Base-by-base conservation (phyloP, 1,140 invertebrate genomes). In the Psilanteris sp. region DNA sequence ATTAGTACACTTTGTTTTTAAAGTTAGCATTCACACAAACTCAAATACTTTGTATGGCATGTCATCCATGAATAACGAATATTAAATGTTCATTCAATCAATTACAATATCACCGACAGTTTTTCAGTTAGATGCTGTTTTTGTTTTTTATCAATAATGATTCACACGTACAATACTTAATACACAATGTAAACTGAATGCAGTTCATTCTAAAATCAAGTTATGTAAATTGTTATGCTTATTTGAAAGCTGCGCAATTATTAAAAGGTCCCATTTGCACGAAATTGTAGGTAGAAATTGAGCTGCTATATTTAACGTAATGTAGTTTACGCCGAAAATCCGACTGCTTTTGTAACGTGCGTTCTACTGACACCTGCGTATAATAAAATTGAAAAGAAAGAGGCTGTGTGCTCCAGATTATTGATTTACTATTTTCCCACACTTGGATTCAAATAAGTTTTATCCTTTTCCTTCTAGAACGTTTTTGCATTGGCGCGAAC, bases 401-500 rank as follows among this genome's bases (percentile, higher is more conserved):
- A 64, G 43, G 52, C 62, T 70, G 64, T 16, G 22, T 64, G 50
- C 59, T 64, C 64, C 36, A 70, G 55, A 76, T 76, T 68, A 75
- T 75, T 52, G 71, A 75, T 75, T 75, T 62, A 9, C 44, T 62
- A 75, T 75, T 62, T 75, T 75, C 72, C 64, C 62, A 75, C 71
- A 75, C 46, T 75, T 43, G 20, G 26, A 46, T 62, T 62, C 46
- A 50, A 57, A 64, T 62, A 54, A 72, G 55, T 34, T 26, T 44
- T 52, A 34, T 64, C 59, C 43, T 73, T 59, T 66, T 62, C 26
- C 32, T 37, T 74, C 46, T 14, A 13, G 24, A 10, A 15, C 8
- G 24, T 39, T 48, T 27, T 57, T 34, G 36, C 20, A 61, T 44
- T n/a, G n/a, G n/a, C n/a, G n/a, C n/a, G n/a, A n/a, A n/a, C n/a